Evolutionary conservation across 1,140 invertebrate species (phyloP).

Genomic region (Cepaea nemoralis): DNA sequence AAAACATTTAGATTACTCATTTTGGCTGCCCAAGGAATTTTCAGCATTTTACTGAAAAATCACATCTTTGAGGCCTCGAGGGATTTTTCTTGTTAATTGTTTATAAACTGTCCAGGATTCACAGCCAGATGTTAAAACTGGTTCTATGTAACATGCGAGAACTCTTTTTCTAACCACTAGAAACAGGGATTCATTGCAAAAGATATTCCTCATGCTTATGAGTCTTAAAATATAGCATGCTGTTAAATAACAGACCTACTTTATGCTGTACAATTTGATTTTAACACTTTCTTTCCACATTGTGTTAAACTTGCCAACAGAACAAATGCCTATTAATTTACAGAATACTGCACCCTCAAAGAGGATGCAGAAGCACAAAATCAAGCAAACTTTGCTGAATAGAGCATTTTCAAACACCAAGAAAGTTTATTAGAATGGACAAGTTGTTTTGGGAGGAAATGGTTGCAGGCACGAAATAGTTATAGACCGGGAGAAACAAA

Average conservation of each 20-base stretch:
- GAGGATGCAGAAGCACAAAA: not conserved
- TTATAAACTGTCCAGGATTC: too few relatives aligned
- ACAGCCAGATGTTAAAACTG: too few relatives aligned
- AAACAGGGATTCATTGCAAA: too few relatives aligned
- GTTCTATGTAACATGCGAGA: too few relatives aligned
- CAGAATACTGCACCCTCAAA: not conserved
- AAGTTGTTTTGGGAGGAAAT: not conserved
- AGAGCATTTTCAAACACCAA: not conserved
- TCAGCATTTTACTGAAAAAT: too few relatives aligned
- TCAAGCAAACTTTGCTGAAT: not conserved
- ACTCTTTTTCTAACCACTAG: too few relatives aligned
- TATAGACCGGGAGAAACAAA: not conserved
- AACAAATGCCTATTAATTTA: not conserved
- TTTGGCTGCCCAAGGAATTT: too few relatives aligned
- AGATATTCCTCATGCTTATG: too few relatives aligned
- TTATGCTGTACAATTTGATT: not conserved
- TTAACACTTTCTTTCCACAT: not conserved
- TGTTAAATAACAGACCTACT: not conserved
- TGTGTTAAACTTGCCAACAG: not conserved
- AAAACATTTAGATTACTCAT: too few relatives aligned
- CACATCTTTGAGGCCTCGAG: too few relatives aligned
- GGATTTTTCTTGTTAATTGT: too few relatives aligned
- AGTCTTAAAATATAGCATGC: not conserved
- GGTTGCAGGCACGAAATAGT: not conserved
- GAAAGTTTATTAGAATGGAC: slow-evolving; percentile 1